Conservation (phyloP, 2,113 vertebrate species). For the Myotis davidii region DNA sequence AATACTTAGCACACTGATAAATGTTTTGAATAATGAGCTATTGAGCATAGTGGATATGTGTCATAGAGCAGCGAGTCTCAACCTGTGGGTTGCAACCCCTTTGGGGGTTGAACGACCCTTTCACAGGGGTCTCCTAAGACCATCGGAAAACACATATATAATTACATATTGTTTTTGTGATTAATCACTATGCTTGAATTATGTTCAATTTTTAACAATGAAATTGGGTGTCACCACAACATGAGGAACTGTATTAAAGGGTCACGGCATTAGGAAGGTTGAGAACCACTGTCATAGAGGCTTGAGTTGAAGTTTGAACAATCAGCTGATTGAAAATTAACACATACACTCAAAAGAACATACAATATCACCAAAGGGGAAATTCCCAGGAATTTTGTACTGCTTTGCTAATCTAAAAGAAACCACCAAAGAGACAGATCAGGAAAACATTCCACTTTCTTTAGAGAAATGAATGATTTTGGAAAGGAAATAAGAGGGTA, state of each 20-base stretch:
- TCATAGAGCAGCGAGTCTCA: neutral
- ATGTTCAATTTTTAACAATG: no score
- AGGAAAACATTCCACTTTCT: neutral
- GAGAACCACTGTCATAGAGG: neutral
- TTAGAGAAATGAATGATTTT: constrained; percentile 35
- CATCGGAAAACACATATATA: no score
- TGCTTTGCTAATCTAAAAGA: neutral
- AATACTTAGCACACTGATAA: neutral
- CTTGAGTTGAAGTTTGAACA: neutral
- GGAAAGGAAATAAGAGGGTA: neutral
- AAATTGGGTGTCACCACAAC: no score
- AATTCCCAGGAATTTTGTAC: neutral
- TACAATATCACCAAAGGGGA: neutral
- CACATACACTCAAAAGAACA: neutral
- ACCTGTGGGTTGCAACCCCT: no score
- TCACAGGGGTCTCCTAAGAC: no score
- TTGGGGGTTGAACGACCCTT: no score
- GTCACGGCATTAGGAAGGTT: no score
- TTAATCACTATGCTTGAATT: no score
- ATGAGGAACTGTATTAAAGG: no score
- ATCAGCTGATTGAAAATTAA: constrained; percentile 10
- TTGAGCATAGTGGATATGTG: neutral
- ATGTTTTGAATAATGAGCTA: neutral
- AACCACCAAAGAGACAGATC: neutral
- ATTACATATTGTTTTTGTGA: no score